Base-by-base conservation (phyloP, 2,888 invertebrate species). In the Polia nebulosa region DNA sequence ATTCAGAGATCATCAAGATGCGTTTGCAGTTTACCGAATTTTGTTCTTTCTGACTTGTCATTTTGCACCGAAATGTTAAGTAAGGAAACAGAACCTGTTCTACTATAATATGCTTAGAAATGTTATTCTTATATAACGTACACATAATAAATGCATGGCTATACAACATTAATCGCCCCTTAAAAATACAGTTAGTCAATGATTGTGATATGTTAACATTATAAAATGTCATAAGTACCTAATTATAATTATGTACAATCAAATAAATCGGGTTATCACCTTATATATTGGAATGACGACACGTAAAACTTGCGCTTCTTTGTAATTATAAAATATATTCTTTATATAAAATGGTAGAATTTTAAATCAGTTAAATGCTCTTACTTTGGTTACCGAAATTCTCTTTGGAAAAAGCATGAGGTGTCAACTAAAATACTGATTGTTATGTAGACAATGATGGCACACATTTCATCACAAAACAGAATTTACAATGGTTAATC, bases 351-450 rank as follows among this genome's bases (percentile, higher is more conserved):
- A 61, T 64, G 44, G 65, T 76, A 66, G 22, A 72, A 20, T 53
- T 57, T 61, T 53, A 58, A 56, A 53, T 69, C 47, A 61, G 53
- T 62, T 66, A 81, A 85, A 80, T 76, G 74, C 72, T 63, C 52
- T 79, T 76, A 78, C 89, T 89, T 89, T 89, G 89, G 89, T 83
- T 72, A 81, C 63, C 63, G 68, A 85, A 68, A 75, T 49, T 78
- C 72, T 88, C 89, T 89, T 89, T 89, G 89, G 89, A 81, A 78
- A 74, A 62, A 78, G 74, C 69, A 72, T 79, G 88, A 89, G 87
- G 88, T 86, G 81, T 72, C 47, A 70, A 76, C 56, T 77, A 80
- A 80, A 75, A 84, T 79, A 74, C 59, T 75, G 69, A 66, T 78
- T 45, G 57, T 64, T 71, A 49, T 64, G 72, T 65, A 63, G 64